Conservation (phyloP, 1,140 invertebrate species). For the Drosophila saltans region DNA sequence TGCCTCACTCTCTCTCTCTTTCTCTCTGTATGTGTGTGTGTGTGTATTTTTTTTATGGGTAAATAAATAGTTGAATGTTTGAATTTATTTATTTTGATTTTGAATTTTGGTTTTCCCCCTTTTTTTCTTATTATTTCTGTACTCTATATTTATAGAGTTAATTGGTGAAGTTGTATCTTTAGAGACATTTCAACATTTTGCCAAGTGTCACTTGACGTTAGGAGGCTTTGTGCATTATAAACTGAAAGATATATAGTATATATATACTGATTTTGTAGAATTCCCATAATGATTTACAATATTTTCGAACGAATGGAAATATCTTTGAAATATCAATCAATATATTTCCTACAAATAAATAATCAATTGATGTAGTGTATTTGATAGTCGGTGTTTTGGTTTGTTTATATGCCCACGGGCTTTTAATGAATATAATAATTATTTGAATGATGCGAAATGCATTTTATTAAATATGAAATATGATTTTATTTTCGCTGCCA, state of each 20-base stretch:
- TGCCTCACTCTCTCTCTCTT: too few species aligned
- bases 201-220: too few species aligned
- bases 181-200: too few species aligned
- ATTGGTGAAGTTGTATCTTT: not conserved
- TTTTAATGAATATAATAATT: slow-evolving; percentile 75
- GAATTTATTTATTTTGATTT: slow-evolving; percentile 39
- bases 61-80: slow-evolving; percentile 58
- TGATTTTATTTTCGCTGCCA: slow-evolving; percentile 60
- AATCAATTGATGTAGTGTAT: not conserved
- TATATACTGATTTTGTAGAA: too few species aligned
- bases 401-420: slow-evolving; percentile 57
- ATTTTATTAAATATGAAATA: slow-evolving; percentile 80
- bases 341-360: too few species aligned
- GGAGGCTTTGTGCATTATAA: too few species aligned
- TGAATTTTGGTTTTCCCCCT: slow-evolving; percentile 9
- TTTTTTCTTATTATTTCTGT: slow-evolving; percentile 29
- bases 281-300: too few species aligned
- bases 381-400: not conserved
- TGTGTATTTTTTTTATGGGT: slow-evolving; percentile 3
- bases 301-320: too few species aligned
- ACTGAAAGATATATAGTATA: too few species aligned
- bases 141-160: not conserved
- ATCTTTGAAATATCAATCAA: too few species aligned
- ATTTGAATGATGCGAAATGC: slow-evolving; percentile 55
- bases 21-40: slow-evolving; percentile 37